These are phyloP conservation scores for Sebastes cheni DNA, from an alignment of 2,797 vertebrate species.

Conservation along the genomic window DNA sequence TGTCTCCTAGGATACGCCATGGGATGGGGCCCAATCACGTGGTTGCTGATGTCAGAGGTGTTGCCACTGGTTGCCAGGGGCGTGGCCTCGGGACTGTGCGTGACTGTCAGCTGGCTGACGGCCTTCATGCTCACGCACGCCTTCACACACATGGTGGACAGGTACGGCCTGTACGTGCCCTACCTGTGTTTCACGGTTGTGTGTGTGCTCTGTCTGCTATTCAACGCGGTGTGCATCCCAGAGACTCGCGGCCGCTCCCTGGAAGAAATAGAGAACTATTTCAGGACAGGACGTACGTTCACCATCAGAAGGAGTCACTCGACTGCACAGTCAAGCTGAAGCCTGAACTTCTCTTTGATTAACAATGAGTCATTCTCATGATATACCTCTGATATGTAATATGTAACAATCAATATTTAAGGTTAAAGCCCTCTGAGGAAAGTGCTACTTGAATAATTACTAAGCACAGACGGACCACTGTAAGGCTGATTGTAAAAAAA, in stretches of 20 bases:
- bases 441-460: background rate
- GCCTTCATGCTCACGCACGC: conserved; percentile 88
- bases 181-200: conserved; percentile 89
- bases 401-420: background rate
- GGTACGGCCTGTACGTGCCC: conserved; percentile 85
- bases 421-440: background rate
- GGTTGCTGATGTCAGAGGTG: conserved; percentile 97
- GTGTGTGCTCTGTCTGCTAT: conserved; percentile 86
- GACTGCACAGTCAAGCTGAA: background rate
- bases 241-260: conserved; percentile 91
- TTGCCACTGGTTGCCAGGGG: conserved; percentile 91
- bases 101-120: conserved; percentile 92
- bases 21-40: conserved; percentile 98
- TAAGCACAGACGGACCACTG: background rate
- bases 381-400: background rate
- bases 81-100: conserved; percentile 91
- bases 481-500: background rate
- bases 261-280: conserved; percentile 95
- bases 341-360: background rate
- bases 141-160: conserved; percentile 84
- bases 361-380: background rate
- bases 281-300: conserved; percentile 82
- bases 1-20: conserved; percentile 90
- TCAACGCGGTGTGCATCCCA: conserved; percentile 89
- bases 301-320: conserved; percentile 56